Evolutionary conservation across 2,888 invertebrate species (phyloP).

Genomic region (Callyntrura guangdongensis): DNA sequence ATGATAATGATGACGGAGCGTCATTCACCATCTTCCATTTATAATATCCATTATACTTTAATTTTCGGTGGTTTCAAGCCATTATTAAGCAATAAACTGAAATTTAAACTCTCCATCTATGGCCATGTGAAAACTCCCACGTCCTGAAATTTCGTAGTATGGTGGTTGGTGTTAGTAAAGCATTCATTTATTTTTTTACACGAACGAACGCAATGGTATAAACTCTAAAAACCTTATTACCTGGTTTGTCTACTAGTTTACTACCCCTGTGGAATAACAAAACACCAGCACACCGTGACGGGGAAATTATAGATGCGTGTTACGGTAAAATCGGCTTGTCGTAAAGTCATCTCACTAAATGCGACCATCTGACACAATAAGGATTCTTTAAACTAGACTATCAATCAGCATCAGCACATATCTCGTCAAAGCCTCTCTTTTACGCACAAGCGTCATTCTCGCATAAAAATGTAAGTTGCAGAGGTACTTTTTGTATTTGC

Average conservation of each 20-base stretch:
- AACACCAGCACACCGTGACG: background rate
- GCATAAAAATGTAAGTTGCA: background rate
- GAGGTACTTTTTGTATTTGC: background rate
- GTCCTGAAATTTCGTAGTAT: slow-evolving; percentile 43
- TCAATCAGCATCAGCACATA: slow-evolving; percentile 25
- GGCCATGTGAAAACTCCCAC: slow-evolving; percentile 75
- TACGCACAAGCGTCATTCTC: background rate
- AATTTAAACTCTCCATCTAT: slow-evolving; percentile 29
- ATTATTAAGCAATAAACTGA: slow-evolving; percentile 1
- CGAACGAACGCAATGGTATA: background rate
- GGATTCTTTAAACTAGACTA: slow-evolving; percentile 46
- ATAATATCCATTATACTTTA: slow-evolving; percentile 12
- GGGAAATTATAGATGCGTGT: background rate
- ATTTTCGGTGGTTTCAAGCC: background rate
- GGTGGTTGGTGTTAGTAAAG: background rate
- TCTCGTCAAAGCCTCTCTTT: slow-evolving; percentile 27
- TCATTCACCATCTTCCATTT: background rate
- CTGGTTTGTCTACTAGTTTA: slow-evolving; percentile 35
- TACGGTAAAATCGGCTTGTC: slow-evolving; percentile 58
- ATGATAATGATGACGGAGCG: too few species aligned
- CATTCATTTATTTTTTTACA: background rate
- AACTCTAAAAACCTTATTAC: slow-evolving; percentile 53
- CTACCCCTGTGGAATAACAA: background rate
- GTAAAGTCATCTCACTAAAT: slow-evolving; percentile 39
- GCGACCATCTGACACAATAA: background rate